phyloP scores from a whole-genome alignment of 2,113 vertebrate species.

The Grallaria varia region DNA sequence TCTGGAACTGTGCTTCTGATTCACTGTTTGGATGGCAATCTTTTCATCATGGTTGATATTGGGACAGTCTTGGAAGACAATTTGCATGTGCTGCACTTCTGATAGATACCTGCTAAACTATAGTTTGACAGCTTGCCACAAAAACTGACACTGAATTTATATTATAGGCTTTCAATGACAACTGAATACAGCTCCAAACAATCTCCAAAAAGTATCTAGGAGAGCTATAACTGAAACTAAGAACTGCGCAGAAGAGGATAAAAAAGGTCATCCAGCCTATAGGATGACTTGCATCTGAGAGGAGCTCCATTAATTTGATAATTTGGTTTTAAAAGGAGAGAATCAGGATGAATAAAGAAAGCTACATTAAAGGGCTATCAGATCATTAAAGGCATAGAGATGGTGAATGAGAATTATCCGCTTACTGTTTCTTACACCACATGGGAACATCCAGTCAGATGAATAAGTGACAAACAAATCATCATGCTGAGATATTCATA shows the following conservation, averaged over 20 bases:
- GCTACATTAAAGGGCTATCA: neutral
- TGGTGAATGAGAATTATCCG: neutral
- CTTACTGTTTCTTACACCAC: neutral
- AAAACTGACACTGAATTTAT: neutral
- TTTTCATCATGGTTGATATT: neutral
- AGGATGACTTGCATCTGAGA: neutral
- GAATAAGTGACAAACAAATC: conserved; percentile 5
- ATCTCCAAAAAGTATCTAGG: neutral
- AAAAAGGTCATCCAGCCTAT: neutral
- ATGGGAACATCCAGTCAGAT: neutral
- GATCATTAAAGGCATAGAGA: neutral
- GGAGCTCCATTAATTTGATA: neutral
- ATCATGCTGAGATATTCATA: neutral
- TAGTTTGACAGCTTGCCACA: neutral
- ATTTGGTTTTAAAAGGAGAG: neutral
- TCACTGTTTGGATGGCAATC: neutral
- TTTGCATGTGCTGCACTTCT: neutral
- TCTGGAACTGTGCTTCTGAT: neutral
- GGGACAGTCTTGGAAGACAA: neutral
- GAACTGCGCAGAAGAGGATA: neutral
- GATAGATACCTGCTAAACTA: neutral
- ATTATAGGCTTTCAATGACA: neutral
- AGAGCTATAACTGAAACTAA: neutral
- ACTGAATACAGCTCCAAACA: neutral
- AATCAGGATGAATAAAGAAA: neutral